A percentile compares a stretch with the other conserved stretches of the same genome.
Conservation (phyloP, 2,888 invertebrate species). For the Cerastis leucographa region DNA sequence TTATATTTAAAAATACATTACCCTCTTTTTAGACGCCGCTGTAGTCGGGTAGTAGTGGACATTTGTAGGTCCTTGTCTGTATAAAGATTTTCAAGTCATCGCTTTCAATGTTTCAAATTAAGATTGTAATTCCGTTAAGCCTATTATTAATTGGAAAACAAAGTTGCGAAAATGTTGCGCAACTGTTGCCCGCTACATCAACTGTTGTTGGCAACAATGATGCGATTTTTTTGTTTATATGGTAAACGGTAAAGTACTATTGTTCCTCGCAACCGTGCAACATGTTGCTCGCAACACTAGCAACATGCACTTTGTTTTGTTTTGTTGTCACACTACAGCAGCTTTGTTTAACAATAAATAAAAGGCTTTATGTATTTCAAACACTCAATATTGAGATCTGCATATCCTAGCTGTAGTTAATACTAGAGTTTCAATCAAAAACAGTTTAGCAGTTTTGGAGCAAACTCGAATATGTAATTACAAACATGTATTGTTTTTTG, state of each 20-base stretch:
- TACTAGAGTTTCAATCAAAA: slow-evolving; percentile 25
- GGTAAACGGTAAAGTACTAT: neutral
- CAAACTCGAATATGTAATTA: slow-evolving; percentile 57
- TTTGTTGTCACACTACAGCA: no score
- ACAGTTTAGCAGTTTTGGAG: slow-evolving; percentile 28
- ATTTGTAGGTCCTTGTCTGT: slow-evolving; percentile 5
- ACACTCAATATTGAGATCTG: slow-evolving; percentile 42
- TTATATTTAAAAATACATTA: slow-evolving; percentile 7
- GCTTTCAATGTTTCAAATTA: slow-evolving; percentile 32
- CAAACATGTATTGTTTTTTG: slow-evolving; percentile 33
- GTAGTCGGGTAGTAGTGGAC: slow-evolving; percentile 9
- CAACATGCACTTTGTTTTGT: neutral
- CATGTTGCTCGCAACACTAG: neutral
- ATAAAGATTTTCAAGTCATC: neutral
- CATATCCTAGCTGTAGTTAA: slow-evolving; percentile 49
- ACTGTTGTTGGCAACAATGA: neutral
- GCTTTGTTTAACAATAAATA: neutral
- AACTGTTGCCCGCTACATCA: neutral
- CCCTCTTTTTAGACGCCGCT: neutral
- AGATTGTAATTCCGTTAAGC: slow-evolving; percentile 3
- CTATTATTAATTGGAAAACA: neutral
- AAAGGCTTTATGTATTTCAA: neutral
- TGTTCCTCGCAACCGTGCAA: neutral
- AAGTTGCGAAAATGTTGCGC: neutral
- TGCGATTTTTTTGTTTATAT: neutral